Evolutionary conservation across 1,140 invertebrate genomes (phyloP).

Genomic region (Calycopis cecrops): DNA sequence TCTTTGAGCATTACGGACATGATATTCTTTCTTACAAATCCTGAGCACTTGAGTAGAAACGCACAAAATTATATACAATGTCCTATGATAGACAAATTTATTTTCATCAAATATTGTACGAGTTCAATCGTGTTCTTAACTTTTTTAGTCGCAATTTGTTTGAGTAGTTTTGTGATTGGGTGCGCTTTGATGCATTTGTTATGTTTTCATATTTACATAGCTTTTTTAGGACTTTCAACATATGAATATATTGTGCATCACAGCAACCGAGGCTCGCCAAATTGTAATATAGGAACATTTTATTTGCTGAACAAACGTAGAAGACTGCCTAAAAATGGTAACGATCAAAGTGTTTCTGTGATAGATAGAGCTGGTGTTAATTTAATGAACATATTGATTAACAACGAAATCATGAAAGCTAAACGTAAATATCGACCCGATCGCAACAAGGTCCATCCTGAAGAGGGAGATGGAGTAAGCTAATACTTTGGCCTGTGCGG

Average conservation of each 20-base stretch:
- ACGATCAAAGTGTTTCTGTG: conserved; percentile 15
- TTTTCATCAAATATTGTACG: conserved; percentile 43
- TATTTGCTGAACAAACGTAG: background rate
- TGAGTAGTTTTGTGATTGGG: conserved; percentile 84
- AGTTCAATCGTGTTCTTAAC: conserved; percentile 76
- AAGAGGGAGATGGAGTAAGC: conserved; percentile 25
- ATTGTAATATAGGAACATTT: conserved; percentile 14
- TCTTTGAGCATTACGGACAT: conserved; percentile 82
- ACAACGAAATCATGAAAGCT: conserved; percentile 50
- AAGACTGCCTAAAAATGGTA: conserved; percentile 16
- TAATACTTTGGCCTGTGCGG: too few species aligned
- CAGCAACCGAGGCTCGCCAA: conserved; percentile 16
- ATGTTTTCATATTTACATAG: conserved; percentile 93
- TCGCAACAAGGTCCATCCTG: conserved; percentile 59
- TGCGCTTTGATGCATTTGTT: conserved; percentile 90
- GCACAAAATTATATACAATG: conserved; percentile 59
- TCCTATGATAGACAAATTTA: conserved; percentile 25
- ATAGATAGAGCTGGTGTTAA: conserved; percentile 36
- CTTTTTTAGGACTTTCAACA: conserved; percentile 88
- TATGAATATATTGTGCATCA: conserved; percentile 86
- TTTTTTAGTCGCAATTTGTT: conserved; percentile 79
- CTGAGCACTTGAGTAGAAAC: conserved; percentile 70
- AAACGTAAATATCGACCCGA: conserved; percentile 45
- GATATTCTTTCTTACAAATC: conserved; percentile 76
- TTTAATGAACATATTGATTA: conserved; percentile 46